A percentile compares a stretch with the other conserved stretches of the same genome.
Conservation (phyloP, 2,888 invertebrate species). For the Phorcus lineatus region DNA sequence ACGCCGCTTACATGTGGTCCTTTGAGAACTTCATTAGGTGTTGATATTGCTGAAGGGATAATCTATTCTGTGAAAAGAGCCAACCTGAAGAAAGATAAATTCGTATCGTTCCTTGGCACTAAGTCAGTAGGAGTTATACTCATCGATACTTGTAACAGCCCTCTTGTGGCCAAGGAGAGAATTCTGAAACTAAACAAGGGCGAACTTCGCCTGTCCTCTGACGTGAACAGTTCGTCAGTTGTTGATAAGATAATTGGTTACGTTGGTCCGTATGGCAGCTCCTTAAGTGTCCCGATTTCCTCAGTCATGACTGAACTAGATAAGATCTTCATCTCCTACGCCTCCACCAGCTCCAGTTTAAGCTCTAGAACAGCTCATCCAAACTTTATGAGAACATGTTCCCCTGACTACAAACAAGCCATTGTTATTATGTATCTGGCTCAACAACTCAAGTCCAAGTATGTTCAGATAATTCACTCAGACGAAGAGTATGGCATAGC, state of each 20-base stretch:
- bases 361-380: conserved; percentile 1
- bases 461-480: conserved; percentile 2
- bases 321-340: neutral
- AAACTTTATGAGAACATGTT: conserved; percentile 12
- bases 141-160: conserved; percentile 6
- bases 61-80: neutral
- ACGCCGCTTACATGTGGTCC: neutral
- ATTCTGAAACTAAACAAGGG: neutral
- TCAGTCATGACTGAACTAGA: neutral
- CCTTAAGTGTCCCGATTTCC: neutral
- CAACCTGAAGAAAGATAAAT: neutral
- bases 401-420: conserved; percentile 15
- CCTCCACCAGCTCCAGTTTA: neutral
- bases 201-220: neutral
- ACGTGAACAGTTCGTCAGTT: conserved; percentile 7
- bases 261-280: neutral
- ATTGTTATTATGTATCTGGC: neutral
- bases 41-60: neutral
- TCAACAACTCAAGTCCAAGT: neutral
- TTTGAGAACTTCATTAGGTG: neutral
- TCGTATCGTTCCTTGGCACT: neutral
- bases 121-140: neutral
- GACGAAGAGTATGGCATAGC: conserved; percentile 7
- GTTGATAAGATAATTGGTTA: conserved; percentile 12
- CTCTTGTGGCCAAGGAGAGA: neutral